Evolutionary conservation across 1,140 invertebrate genomes (phyloP), one percentile per base, ranked within the genome.

Genomic region (Sarcophaga peregrina): DNA sequence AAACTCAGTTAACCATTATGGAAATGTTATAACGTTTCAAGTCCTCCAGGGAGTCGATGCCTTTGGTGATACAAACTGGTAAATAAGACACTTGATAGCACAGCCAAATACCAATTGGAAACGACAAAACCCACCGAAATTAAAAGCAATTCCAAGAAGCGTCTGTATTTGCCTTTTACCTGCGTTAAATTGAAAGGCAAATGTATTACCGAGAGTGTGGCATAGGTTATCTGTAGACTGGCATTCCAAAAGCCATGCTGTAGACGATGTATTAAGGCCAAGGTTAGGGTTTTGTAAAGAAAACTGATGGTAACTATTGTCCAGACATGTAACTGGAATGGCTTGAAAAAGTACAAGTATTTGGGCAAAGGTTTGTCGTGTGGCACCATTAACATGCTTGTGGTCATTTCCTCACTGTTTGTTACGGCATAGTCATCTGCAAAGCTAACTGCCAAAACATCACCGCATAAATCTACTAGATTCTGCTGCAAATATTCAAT

Each of bases 81-180:
- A 11, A 17, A 78, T 10, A 78, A n/a, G 3, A 78, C n/a, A 50
- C 75, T 78, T 47, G 75, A 48, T 0, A 78, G 48, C n/a, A 78
- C n/a, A 9, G 75, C 50, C 9, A 78, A 78, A 78, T 78, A 78
- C 75, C 75, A 78, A 50, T 78, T 78, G 75, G 47, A 15, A 17
- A 78, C n/a, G 3, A 78, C 75, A 78, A 78, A 78, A 15, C 75
- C 75, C 17, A 9, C 11, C 0, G 50, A 10, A 50, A 78, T 50
- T 17, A 78, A 20, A 6, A 78, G 25, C 3, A 78, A 20, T 25
- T 78, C 75, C 47, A 50, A 78, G 25, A 50, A 50, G 9, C 13
- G n/a, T 5, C 75, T 15, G 8, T 17, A 17, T 9, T 8, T 20
- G 3, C 75, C 75, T 11, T 52, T 9, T 0, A 78, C 7, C 46